Base-by-base conservation (phyloP, 2,113 vertebrate genomes). In the Chlamydotis undulata region DNA sequence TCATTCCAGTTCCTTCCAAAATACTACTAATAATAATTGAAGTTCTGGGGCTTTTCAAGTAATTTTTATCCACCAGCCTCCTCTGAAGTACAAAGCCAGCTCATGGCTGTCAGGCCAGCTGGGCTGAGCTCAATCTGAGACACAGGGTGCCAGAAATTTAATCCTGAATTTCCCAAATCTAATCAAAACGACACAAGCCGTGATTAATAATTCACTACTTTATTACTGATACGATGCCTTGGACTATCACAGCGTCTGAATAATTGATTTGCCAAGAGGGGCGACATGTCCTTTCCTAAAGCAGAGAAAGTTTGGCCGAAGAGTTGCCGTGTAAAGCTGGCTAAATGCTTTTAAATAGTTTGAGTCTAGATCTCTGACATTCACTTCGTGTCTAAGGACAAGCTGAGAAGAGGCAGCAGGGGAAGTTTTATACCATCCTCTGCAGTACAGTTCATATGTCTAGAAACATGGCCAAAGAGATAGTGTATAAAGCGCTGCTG, bases 161-260 rank as follows among this genome's bases (percentile, higher is more conserved):
- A 97, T 98, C 97, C 97, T 97, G 92, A 96, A 93, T 97, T 97
- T 97, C 97, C 97, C 96, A 97, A 97, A 97, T 97, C 96, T 98
- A 98, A 98, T 97, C 93, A 85, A 98, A 98, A 97, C 9, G 29
- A 95, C 97, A 93, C 97, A 97, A 97, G 95, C 86, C 83, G 0
- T 96, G 96, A 97, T 98, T 97, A 98, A 98, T 98, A 98, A 98
- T 98, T 97, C 96, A 98, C 73, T 71, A 87, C 95, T 98, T 98
- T 98, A 98, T 98, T 98, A 98, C 97, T 97, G 97, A 98, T 97
- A 97, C 39, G 93, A 96, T 96, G 97, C 96, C 96, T 97, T 35
- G 86, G 97, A 97, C 97, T 97, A 98, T 97, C 97, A 96, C 96
- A 97, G 96, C 49, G 13, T 94, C 95, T 98, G 96, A 98, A 98